A percentile compares a stretch with the other conserved stretches of the same genome.
Conservation (phyloP, 2,888 invertebrate species). For the Bellardia pandia region DNA sequence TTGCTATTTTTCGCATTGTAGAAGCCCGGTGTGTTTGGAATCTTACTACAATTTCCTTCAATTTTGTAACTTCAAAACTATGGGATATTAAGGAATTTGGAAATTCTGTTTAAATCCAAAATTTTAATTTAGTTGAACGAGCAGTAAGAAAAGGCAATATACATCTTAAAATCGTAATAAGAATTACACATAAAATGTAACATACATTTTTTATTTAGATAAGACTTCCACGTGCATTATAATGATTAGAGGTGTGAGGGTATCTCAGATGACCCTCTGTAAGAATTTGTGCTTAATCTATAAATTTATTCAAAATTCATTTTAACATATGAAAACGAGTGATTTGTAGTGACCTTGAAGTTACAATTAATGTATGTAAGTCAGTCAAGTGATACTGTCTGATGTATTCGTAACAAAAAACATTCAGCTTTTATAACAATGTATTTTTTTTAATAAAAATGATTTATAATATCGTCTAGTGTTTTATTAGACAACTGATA, state of each 20-base stretch:
- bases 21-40: too few species aligned
- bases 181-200: too few species aligned
- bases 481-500: constrained; percentile 44
- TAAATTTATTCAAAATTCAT: background rate
- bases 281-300: background rate
- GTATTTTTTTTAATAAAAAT: constrained; percentile 2
- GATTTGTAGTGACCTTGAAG: background rate
- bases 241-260: background rate
- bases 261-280: background rate
- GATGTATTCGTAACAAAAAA: constrained; percentile 1
- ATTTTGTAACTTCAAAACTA: too few species aligned
- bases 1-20: too few species aligned
- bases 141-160: too few species aligned
- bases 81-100: too few species aligned
- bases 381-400: background rate
- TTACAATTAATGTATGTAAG: background rate
- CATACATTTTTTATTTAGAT: background rate
- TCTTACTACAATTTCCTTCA: too few species aligned
- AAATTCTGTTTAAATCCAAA: too few species aligned
- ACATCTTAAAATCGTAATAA: too few species aligned
- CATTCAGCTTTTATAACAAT: background rate
- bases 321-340: background rate
- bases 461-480: constrained; percentile 28
- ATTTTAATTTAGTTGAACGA: too few species aligned
- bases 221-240: background rate